phyloP scores from a whole-genome alignment of 2,113 vertebrate species.

The Mola mola region DNA sequence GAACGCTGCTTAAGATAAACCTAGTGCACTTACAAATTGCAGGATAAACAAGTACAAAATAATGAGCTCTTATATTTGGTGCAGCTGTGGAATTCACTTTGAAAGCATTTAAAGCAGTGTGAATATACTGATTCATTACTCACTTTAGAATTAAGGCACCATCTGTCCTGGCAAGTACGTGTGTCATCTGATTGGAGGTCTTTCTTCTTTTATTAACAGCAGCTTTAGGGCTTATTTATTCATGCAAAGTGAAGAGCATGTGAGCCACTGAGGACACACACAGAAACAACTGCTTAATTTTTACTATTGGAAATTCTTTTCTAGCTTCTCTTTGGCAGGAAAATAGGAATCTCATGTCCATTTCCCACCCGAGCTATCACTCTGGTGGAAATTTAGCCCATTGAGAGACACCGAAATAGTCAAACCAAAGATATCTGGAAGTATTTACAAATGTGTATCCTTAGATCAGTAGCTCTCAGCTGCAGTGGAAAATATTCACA shows the following conservation, averaged over 20 bases:
- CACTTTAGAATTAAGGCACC: background rate
- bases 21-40: too few species aligned
- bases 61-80: too few species aligned
- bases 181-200: background rate
- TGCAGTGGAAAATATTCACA: constrained; percentile 70
- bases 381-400: constrained; percentile 36
- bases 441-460: constrained; percentile 70
- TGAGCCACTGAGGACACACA: constrained; percentile 6
- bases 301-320: constrained; percentile 10
- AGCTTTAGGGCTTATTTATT: background rate
- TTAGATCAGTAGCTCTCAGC: constrained; percentile 65
- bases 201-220: constrained; percentile 6
- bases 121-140: background rate
- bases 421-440: constrained; percentile 67
- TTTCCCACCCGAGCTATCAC: constrained; percentile 25
- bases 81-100: background rate
- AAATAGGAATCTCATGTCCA: background rate
- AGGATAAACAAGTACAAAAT: too few species aligned
- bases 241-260: too few species aligned
- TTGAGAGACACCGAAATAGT: constrained; percentile 22
- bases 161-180: background rate
- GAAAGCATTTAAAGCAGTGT: background rate
- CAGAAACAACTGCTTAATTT: constrained; percentile 27
- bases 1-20: too few species aligned
- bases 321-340: constrained; percentile 32